Evolutionary conservation across 2,797 vertebrate genomes (phyloP).

Genomic region (Sebastes steindachneri): DNA sequence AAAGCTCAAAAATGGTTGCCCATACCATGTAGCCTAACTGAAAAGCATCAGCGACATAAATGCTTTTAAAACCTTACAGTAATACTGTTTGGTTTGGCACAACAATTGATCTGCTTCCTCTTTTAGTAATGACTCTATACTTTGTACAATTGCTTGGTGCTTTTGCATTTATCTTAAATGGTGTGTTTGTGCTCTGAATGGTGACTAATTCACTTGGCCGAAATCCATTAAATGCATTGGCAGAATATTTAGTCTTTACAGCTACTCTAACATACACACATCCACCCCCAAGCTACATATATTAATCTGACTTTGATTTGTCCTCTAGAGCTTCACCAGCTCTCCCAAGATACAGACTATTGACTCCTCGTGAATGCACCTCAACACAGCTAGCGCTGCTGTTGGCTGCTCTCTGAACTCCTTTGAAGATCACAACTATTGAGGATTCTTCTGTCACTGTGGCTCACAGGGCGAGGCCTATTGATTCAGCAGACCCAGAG

Average conservation of each 20-base stretch:
- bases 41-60: neutral
- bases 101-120: neutral
- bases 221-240: constrained; percentile 22
- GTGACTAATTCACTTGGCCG: constrained; percentile 29
- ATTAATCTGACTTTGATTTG: constrained; percentile 67
- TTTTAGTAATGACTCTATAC: neutral
- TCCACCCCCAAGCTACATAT: constrained; percentile 34
- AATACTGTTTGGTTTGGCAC: neutral
- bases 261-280: constrained; percentile 15
- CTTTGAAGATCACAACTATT: constrained; percentile 64
- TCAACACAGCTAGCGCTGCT: constrained; percentile 47
- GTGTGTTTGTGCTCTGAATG: constrained; percentile 10
- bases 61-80: neutral
- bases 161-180: constrained; percentile 23
- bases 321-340: constrained; percentile 41
- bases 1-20: neutral
- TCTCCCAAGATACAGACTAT: constrained; percentile 41
- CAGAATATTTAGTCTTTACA: constrained; percentile 18
- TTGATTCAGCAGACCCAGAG: constrained; percentile 58
- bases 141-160: constrained; percentile 19
- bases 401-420: constrained; percentile 54
- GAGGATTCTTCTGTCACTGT: constrained; percentile 50
- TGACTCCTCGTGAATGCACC: constrained; percentile 44
- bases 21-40: neutral
- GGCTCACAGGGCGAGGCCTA: constrained; percentile 54